Base-by-base conservation (phyloP, 2,888 invertebrate genomes). In the Cheilosia grossa region DNA sequence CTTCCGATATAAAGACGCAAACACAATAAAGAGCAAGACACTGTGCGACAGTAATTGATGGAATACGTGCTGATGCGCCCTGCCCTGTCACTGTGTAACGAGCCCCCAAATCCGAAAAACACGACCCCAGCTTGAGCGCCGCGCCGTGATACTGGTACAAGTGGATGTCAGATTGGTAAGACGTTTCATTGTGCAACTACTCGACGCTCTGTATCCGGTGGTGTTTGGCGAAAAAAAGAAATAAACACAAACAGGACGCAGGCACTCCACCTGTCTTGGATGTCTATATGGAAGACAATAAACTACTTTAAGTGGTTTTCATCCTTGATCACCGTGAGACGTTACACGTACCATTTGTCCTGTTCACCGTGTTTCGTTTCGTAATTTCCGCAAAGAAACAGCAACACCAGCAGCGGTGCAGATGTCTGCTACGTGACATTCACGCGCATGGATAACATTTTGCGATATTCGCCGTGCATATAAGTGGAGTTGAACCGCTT, bases 251-350 rank as follows among this genome's bases (percentile, higher is more conserved):
- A 77, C 70, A 77, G 72, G 51, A 51, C 24, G 66, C 70, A 77
- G 72, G 83, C 75, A 75, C 83, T 74, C 64, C 74, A 83, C 83
- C 83, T 83, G 83, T 80, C 80, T 53, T 66, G 59, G 69, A 80
- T 80, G 83, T 83, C 83, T 80, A 83, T 83, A 83, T 80, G 21
- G 58, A 74, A 80, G 74, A 80, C 83, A 83, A 75, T 83, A 74
- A 83, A 83, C 83, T 80, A 69, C 79, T 80, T 83, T 74, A 83
- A 83, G 83, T 83, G 83, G 83, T 83, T 83, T 83, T 80, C 80
- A 80, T 83, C 83, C 74, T 83, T 83, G 83, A 83, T 83, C 83
- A 83, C 83, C 66, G 74, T 53, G 53, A 79, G 47, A 44, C 15
- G 21, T 42, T 42, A 51, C 51, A 51, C 49, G 9, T 15, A 56